phyloP scores from a whole-genome alignment of 2,888 invertebrate species.

The Empis livida region DNA sequence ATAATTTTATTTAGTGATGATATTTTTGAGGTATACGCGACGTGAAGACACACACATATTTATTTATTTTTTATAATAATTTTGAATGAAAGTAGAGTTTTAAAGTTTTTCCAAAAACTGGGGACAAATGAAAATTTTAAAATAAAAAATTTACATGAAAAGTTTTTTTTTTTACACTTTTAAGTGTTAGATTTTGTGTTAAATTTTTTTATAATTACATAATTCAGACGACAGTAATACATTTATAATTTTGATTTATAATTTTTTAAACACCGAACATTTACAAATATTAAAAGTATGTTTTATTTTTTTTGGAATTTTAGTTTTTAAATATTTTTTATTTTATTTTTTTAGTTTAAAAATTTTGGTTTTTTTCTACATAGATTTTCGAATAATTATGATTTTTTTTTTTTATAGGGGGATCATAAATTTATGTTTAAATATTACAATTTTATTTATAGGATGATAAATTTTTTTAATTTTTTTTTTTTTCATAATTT shows the following conservation, averaged over 20 bases:
- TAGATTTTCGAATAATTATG: conserved; percentile 10
- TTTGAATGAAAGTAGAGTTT: not conserved
- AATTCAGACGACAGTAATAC: not conserved
- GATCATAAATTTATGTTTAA: conserved; percentile 9
- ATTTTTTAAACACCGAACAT: conserved; percentile 8
- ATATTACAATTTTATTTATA: too few relatives aligned
- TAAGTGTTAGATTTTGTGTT: too few relatives aligned
- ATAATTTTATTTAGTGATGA: conserved; percentile 13
- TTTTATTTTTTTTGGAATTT: conserved; percentile 2
- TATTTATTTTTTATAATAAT: not conserved
- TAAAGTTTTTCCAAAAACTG: conserved; percentile 9
- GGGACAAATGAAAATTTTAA: too few relatives aligned
- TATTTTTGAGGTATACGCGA: conserved; percentile 43
- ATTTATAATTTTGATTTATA: conserved; percentile 8
- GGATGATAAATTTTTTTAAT: conserved; percentile 2
- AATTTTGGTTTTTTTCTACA: conserved; percentile 10
- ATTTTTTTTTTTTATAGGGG: too few relatives aligned
- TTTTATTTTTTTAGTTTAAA: conserved; percentile 4
- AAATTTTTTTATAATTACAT: too few relatives aligned
- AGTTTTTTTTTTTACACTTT: too few relatives aligned
- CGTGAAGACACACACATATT: conserved; percentile 38
- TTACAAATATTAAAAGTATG: conserved; percentile 1
- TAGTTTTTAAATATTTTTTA: conserved; percentile 12
- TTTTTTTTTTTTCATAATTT: conserved; percentile 7
- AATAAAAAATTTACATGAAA: too few relatives aligned